Percentiles rank a stretch among this genome's conserved stretches.
Conservation (phyloP, 2,113 vertebrate species). For the Zosterops pallidus region DNA sequence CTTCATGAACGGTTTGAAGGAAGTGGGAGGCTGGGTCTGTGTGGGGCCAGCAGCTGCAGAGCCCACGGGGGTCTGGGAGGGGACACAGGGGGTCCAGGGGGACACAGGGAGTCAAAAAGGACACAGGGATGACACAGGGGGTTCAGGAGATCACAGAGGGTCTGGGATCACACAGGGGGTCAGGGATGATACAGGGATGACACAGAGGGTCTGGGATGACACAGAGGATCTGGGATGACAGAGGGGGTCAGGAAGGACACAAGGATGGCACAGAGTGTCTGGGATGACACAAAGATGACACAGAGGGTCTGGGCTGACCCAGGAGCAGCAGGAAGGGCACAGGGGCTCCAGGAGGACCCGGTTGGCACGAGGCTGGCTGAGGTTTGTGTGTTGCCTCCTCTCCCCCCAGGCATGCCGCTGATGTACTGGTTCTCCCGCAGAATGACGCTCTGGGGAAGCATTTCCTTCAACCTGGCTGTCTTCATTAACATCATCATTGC, state of each 20-base stretch:
- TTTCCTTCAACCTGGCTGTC: slow-evolving; percentile 97
- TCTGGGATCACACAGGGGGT: not conserved
- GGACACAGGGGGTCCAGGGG: not conserved
- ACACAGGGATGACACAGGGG: not conserved
- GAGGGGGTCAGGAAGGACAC: not conserved
- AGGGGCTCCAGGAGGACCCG: not conserved
- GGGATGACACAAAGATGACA: not conserved
- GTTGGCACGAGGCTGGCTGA: not conserved
- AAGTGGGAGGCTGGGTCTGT: not conserved
- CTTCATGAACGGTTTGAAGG: not conserved
- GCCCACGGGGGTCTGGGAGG: not conserved
- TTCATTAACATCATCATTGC: slow-evolving; percentile 99
- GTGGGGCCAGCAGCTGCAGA: not conserved
- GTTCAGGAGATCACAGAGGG: not conserved
- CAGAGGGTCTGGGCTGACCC: not conserved
- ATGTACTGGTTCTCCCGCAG: slow-evolving; percentile 97
- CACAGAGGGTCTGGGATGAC: no score
- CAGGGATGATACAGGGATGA: no score
- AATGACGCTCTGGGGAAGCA: slow-evolving; percentile 96
- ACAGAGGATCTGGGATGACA: not conserved
- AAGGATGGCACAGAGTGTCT: not conserved
- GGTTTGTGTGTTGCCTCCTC: slow-evolving; percentile 24
- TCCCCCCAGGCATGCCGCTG: slow-evolving; percentile 88
- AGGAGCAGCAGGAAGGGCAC: not conserved
- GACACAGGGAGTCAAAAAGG: no score